Percentiles rank a stretch among this genome's conserved stretches.
These are phyloP conservation scores for Syncerus caffer DNA, from an alignment of 2,797 vertebrate species.

Conservation along the genomic window DNA sequence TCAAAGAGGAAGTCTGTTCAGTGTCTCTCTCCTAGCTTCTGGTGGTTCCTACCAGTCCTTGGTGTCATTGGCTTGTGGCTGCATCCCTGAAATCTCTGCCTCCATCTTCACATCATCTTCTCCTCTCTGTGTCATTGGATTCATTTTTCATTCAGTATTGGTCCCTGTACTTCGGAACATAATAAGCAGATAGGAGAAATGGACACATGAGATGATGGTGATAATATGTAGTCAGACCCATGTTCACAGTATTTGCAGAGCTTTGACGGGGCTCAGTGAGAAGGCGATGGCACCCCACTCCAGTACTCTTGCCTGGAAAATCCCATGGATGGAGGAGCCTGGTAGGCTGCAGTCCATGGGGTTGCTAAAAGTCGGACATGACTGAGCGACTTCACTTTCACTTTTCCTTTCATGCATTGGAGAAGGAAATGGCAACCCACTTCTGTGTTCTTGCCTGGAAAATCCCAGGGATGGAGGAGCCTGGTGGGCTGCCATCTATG, in stretches of 20 bases:
- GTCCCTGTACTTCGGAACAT: not conserved
- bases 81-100: not conserved
- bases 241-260: not conserved
- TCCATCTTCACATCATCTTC: not conserved
- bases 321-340: no score
- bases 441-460: no score
- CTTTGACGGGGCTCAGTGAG: not conserved
- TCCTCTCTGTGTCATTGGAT: not conserved
- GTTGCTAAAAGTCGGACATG: no score
- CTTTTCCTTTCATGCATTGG: no score
- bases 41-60: not conserved
- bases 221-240: not conserved
- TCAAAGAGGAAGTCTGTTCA: not conserved
- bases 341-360: no score
- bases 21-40: not conserved
- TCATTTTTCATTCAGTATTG: not conserved
- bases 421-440: no score
- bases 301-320: no score
- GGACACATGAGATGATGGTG: not conserved
- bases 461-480: no score
- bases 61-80: not conserved
- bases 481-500: no score
- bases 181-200: not conserved
- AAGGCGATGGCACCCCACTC: no score
- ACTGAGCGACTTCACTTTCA: no score